A percentile compares a stretch with the other conserved stretches of the same genome.
phyloP scores from a whole-genome alignment of 2,797 vertebrate species.

The Nyctibius grandis region DNA sequence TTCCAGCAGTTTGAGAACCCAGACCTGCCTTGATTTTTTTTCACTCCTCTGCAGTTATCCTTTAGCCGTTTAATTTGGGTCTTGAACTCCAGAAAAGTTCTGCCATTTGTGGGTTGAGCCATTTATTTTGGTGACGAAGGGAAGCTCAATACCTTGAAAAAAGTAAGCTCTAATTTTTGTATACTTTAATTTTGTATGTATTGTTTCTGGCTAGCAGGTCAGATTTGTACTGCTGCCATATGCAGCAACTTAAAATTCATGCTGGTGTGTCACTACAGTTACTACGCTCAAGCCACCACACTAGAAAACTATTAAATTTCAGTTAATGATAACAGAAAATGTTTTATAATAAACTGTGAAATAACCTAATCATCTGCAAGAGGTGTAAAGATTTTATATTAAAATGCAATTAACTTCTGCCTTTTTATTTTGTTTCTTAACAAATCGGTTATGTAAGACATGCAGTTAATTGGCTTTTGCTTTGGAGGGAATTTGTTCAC shows the following conservation, averaged over 20 bases:
- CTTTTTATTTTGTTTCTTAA: neutral
- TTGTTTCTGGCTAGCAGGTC: slow-evolving; percentile 33
- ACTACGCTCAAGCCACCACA: neutral
- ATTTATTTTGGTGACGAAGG: slow-evolving; percentile 7
- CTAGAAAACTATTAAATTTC: slow-evolving; percentile 19
- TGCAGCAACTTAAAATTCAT: slow-evolving; percentile 37
- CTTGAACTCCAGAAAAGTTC: neutral
- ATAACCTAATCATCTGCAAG: neutral
- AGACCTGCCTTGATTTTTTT: neutral
- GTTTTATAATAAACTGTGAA: slow-evolving; percentile 20
- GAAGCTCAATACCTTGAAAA: neutral
- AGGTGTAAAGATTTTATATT: slow-evolving; percentile 17
- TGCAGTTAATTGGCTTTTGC: neutral
- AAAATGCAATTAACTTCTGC: neutral
- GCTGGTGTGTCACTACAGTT: slow-evolving; percentile 25
- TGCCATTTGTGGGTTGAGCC: neutral
- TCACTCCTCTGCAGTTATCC: neutral
- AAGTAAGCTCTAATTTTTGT: neutral
- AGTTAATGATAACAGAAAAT: neutral
- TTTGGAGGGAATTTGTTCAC: neutral
- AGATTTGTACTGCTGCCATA: neutral
- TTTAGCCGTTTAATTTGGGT: neutral
- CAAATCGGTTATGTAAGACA: neutral
- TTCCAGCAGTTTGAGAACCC: neutral
- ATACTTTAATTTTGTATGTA: neutral